Base-by-base conservation (phyloP, 1,140 invertebrate genomes). In the Hycleus cichorii region DNA sequence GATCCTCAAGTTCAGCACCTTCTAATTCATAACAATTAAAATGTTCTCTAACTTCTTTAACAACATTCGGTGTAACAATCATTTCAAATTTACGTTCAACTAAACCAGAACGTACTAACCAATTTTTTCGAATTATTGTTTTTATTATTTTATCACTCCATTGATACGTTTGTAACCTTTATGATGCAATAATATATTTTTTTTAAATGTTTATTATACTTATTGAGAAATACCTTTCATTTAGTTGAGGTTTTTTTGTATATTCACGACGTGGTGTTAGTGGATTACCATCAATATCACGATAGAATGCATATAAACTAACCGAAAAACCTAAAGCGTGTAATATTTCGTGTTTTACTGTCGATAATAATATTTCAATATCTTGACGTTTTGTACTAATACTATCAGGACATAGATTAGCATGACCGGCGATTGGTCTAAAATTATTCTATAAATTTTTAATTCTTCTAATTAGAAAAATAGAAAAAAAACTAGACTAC, bases 271-370 rank as follows among this genome's bases (percentile, higher is more conserved):
- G 77, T 10, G 83, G 80, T 0, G 93, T 97, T 10, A 94, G 77
- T 0, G 95, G 95, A 27, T 86, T 81, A 0, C 94, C 95, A 39
- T 88, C 77, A 46, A 86, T 82, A 74, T 97, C 93, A 45, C 82
- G 76, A 75, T 90, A 96, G 76, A 97, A 98, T 1, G 94, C 95
- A 74, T 91, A 98, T 8, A 98, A 79, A 47, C 91, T 94, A 0
- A 96, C 89, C 6, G 94, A 96, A 77, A 98, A 97, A 1, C 94
- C 95, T 38, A 99, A 77, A 0, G 96, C 95, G 78, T 99, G 97
- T 1, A 98, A 78, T 71, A 99, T 98, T 75, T 99, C 97, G 76
- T 99, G 97, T 75, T 99, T 98, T 0, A 99, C 93, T 0, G 95
- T 98, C 24, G 95, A 96, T 59, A 98, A 77, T 2, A 98, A 80